Conservation (phyloP, 2,113 vertebrate genomes). For the Pycnonotus jocosus region DNA sequence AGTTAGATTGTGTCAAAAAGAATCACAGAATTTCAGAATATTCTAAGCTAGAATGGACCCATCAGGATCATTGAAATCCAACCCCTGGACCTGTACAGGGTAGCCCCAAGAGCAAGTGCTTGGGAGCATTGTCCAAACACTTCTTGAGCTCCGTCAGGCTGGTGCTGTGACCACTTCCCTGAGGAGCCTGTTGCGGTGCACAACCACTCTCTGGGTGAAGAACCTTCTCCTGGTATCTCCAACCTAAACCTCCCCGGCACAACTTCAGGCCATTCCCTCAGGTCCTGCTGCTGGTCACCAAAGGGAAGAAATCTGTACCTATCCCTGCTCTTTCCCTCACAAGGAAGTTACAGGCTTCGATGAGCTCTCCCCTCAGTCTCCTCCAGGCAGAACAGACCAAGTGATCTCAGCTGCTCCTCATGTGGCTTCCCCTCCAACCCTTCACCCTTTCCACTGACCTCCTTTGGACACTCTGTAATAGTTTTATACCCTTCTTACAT, state of each 20-base stretch:
- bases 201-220: background rate
- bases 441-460: no score
- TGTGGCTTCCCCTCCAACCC: background rate
- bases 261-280: accelerated
- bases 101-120: background rate
- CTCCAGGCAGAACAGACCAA: background rate
- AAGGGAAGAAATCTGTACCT: background rate
- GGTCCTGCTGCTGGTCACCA: background rate
- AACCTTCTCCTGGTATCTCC: background rate
- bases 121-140: background rate
- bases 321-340: background rate
- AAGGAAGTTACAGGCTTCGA: accelerated
- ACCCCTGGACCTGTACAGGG: background rate
- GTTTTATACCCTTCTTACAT: background rate
- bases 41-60: background rate
- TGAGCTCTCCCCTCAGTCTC: background rate
- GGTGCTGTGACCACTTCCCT: no score
- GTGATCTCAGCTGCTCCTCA: background rate
- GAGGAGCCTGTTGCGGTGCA: background rate
- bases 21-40: background rate
- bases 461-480: background rate
- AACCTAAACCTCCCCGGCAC: background rate
- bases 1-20: background rate
- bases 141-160: background rate
- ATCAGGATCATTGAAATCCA: accelerated